Base-by-base conservation (phyloP, 1,140 invertebrate species). In the Solenopsis invicta region DNA sequence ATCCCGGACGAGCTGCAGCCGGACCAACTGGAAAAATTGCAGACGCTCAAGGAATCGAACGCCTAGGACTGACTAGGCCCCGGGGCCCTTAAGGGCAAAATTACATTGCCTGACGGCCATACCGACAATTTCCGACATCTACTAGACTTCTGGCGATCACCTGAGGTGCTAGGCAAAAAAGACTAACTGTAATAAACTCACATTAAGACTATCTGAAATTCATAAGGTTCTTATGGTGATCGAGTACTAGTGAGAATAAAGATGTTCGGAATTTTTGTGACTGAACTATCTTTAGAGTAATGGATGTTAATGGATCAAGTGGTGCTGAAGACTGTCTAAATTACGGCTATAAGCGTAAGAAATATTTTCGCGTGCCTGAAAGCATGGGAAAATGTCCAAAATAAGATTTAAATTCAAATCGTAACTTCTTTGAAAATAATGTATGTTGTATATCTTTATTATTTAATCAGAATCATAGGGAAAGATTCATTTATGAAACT, bases 31-130 rank as follows among this genome's bases (percentile, higher is more conserved):
- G 98, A 97, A 41, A 97, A 97, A 92, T 96, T 98, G 48, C 97
- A 98, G 93, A 97, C 98, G 93, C 96, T 98, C 21, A 98, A 98
- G 94, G 98, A 98, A 94, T 98, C 98, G 77, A 98, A 98, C 94
- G 98, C 98, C 95, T 98, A 97, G 95, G 94, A 94, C 90, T 94
- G 93, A 93, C 93, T 92, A 89, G 91, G 92, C 93, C 94, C 95
- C 94, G 93, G 94, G 90, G 91, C 92, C 90, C 87, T 78, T 48
- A 81, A 81, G 41, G 93, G 91, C 82, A 94, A 94, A 93, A 81
- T 94, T 91, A 93, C 93, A 91, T 93, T 95, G 93, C 94, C 95
- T 89, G 93, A 93, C 84, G 94, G 93, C 92, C 94, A 95, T 91
- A 92, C 93, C 87, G 93, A 94, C 87, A 94, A 94, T 67, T 95